A percentile compares a stretch with the other conserved stretches of the same genome.
These are phyloP conservation scores for Spea hammondii DNA, from an alignment of 2,797 vertebrate genomes.

Conservation along the genomic window DNA sequence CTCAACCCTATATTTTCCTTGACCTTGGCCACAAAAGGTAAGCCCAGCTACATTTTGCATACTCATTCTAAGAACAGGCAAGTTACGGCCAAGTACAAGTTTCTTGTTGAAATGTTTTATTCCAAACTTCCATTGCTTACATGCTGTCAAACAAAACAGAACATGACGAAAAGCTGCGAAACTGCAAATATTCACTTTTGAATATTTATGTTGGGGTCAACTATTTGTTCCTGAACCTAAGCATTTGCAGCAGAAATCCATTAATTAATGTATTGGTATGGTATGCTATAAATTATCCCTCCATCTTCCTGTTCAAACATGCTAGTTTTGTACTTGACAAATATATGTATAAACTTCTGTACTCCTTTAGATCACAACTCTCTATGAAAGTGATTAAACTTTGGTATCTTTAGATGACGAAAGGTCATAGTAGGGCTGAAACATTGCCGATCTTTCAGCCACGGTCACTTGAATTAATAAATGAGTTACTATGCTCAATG, in stretches of 20 bases:
- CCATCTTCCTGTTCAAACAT: conserved; percentile 14
- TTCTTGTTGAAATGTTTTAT: not conserved
- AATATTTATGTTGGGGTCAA: conserved; percentile 34
- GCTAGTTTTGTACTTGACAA: conserved; percentile 1
- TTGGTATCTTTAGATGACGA: no score
- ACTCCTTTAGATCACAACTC: no score
- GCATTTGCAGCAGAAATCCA: conserved; percentile 12
- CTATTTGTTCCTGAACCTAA: conserved; percentile 24
- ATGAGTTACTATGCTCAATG: no score
- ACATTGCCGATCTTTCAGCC: no score
- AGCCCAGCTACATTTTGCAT: not conserved
- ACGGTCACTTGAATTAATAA: no score
- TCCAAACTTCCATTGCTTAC: conserved; percentile 2
- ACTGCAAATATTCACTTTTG: conserved; percentile 27
- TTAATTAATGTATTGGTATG: conserved; percentile 35
- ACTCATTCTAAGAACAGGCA: not conserved
- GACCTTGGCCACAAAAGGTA: not conserved
- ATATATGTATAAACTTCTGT: not conserved
- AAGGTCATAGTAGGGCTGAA: no score
- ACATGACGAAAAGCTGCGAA: conserved; percentile 4
- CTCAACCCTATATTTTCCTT: no score
- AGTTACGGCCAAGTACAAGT: not conserved
- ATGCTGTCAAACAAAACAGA: conserved; percentile 5
- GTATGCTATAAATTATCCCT: conserved; percentile 9
- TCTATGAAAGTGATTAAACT: no score